These are phyloP conservation scores for Hipparchia sbordonii DNA, from an alignment of 2,888 invertebrate species.

Conservation along the genomic window DNA sequence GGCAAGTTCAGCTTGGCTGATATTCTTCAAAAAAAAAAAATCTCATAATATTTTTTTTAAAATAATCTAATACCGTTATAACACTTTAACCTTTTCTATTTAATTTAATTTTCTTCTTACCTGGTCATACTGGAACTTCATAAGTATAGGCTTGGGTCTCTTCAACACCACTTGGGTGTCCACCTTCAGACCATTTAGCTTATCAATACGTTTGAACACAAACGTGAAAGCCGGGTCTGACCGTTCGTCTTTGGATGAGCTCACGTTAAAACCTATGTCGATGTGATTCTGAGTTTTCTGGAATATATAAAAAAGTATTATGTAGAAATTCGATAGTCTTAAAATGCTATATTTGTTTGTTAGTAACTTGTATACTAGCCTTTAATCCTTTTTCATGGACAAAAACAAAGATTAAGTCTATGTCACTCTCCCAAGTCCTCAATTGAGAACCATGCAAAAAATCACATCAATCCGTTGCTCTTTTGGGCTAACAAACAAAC, in stretches of 20 bases:
- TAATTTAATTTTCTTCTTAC: slow-evolving; percentile 45
- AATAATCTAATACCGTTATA: too few relatives aligned
- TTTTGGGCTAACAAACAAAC: too few relatives aligned
- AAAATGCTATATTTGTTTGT: background rate
- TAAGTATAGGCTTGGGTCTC: slow-evolving; percentile 84
- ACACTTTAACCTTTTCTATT: too few relatives aligned
- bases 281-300: slow-evolving; percentile 88
- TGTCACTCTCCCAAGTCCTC: too few relatives aligned
- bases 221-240: slow-evolving; percentile 85
- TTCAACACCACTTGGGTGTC: slow-evolving; percentile 84
- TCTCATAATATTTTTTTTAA: too few relatives aligned
- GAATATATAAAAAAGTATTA: slow-evolving; percentile 39
- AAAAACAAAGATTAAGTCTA: too few relatives aligned
- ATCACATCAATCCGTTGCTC: too few relatives aligned
- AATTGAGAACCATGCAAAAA: too few relatives aligned
- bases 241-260: slow-evolving; percentile 84
- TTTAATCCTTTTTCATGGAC: too few relatives aligned
- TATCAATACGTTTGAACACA: slow-evolving; percentile 83
- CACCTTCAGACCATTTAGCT: slow-evolving; percentile 84
- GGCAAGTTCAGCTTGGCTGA: too few relatives aligned
- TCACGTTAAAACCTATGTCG: slow-evolving; percentile 87
- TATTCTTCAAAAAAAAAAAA: too few relatives aligned
- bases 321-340: background rate
- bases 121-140: slow-evolving; percentile 84
- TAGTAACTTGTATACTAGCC: too few relatives aligned